phyloP scores from a whole-genome alignment of 1,140 invertebrate genomes.

The Atta colombica region DNA sequence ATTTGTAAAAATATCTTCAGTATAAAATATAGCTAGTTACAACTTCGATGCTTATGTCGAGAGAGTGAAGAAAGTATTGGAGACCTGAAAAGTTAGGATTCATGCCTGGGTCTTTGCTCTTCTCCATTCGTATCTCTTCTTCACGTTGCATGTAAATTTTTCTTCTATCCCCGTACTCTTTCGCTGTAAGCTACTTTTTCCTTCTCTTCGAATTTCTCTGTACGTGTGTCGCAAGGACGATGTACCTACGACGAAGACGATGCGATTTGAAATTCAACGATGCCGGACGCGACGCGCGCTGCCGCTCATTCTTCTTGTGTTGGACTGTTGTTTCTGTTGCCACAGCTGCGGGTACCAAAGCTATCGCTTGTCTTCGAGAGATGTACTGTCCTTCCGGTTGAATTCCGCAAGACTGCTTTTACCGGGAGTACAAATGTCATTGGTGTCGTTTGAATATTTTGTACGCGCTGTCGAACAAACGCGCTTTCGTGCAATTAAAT shows the following conservation, averaged over 20 bases:
- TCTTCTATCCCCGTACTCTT: neutral
- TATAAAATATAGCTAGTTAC: conserved; percentile 7
- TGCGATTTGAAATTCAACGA: conserved; percentile 82
- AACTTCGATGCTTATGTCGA: neutral
- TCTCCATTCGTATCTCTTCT: conserved; percentile 19
- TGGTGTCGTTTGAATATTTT: conserved; percentile 31
- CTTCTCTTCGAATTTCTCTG: conserved; percentile 1
- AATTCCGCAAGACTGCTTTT: conserved; percentile 46
- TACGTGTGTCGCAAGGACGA: conserved; percentile 18
- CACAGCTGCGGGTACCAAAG: conserved; percentile 69
- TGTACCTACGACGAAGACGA: neutral
- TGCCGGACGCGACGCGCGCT: conserved; percentile 77
- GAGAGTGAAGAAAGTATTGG: neutral
- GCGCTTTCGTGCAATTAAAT: conserved; percentile 26
- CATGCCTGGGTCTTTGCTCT: neutral
- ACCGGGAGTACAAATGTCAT: conserved; percentile 50
- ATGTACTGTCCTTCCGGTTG: conserved; percentile 65
- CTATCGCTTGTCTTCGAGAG: conserved; percentile 52
- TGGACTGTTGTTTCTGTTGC: conserved; percentile 63
- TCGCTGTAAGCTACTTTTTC: conserved; percentile 37
- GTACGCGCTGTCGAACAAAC: neutral
- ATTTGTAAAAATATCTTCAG: neutral
- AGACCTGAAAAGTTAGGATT: neutral
- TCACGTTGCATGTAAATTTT: conserved; percentile 45
- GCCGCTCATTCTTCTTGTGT: conserved; percentile 59